These are phyloP conservation scores for Tinamus major DNA, from an alignment of 2,797 vertebrate species.

Conservation along the genomic window DNA sequence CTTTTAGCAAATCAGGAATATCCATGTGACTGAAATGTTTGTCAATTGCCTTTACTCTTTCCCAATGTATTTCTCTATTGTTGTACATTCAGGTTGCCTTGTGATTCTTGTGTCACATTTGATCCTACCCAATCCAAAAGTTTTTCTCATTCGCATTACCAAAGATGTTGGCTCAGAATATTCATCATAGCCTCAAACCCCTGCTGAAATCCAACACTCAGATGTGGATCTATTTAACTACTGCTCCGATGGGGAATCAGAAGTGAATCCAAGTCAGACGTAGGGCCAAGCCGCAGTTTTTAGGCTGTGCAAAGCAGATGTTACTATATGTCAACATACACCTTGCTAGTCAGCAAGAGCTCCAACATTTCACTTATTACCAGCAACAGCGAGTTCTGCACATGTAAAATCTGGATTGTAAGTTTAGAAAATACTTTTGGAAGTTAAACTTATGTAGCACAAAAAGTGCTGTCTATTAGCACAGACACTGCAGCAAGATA, in stretches of 20 bases:
- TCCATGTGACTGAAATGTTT: neutral
- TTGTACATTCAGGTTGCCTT: neutral
- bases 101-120: neutral
- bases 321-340: neutral
- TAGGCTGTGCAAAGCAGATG: neutral
- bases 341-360: neutral
- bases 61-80: neutral
- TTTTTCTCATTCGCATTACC: neutral
- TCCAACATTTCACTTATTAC: neutral
- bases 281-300: neutral
- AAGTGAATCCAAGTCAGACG: neutral
- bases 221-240: neutral
- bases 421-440: neutral
- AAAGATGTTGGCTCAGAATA: neutral
- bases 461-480: neutral
- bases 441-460: neutral
- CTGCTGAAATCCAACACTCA: neutral
- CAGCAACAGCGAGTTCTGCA: neutral
- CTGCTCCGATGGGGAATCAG: fast-evolving
- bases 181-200: neutral
- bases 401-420: neutral
- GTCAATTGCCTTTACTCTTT: neutral
- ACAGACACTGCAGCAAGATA: neutral
- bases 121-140: neutral
- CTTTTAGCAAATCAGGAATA: neutral